Percentiles rank a stretch among this genome's conserved stretches.
These are phyloP conservation scores for Danio kyathit DNA, from an alignment of 2,797 vertebrate species.

Conservation along the genomic window DNA sequence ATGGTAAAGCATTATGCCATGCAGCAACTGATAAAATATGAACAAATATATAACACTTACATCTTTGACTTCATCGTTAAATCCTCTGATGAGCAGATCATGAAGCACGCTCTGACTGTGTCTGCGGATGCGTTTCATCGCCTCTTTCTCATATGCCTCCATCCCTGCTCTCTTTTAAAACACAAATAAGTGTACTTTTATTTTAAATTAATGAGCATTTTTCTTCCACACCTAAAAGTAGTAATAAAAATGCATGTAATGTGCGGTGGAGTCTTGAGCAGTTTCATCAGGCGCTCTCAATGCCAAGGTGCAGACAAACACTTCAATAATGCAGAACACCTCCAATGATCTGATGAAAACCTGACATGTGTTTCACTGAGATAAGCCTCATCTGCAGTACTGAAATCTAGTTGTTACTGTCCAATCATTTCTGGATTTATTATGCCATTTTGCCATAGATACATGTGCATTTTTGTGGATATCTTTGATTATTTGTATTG, in stretches of 20 bases:
- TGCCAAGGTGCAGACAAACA: slow-evolving; percentile 11
- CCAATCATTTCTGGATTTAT: neutral
- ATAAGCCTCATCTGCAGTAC: neutral
- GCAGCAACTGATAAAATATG: too few relatives aligned
- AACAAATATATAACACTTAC: too few relatives aligned
- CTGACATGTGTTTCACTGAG: slow-evolving; percentile 16
- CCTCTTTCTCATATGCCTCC: slow-evolving; percentile 61
- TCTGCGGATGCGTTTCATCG: slow-evolving; percentile 66
- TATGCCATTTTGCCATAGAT: neutral
- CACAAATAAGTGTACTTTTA: neutral
- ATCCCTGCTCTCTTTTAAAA: slow-evolving; percentile 43
- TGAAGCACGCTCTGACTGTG: slow-evolving; percentile 71
- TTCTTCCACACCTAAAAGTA: neutral
- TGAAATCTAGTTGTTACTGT: neutral
- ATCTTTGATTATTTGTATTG: neutral
- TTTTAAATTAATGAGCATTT: neutral
- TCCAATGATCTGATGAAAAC: slow-evolving; percentile 18
- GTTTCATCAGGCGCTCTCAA: slow-evolving; percentile 65
- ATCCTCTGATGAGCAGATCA: slow-evolving; percentile 64
- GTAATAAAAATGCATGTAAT: slow-evolving; percentile 55
- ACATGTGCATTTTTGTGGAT: neutral
- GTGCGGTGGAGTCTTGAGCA: slow-evolving; percentile 64
- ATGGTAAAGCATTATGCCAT: too few relatives aligned
- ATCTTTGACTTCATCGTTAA: slow-evolving; percentile 62
- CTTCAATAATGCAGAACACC: slow-evolving; percentile 50